Percentiles rank a stretch among this genome's conserved stretches.
These are phyloP conservation scores for Emberiza fucata DNA, from an alignment of 2,113 vertebrate species.

Conservation along the genomic window DNA sequence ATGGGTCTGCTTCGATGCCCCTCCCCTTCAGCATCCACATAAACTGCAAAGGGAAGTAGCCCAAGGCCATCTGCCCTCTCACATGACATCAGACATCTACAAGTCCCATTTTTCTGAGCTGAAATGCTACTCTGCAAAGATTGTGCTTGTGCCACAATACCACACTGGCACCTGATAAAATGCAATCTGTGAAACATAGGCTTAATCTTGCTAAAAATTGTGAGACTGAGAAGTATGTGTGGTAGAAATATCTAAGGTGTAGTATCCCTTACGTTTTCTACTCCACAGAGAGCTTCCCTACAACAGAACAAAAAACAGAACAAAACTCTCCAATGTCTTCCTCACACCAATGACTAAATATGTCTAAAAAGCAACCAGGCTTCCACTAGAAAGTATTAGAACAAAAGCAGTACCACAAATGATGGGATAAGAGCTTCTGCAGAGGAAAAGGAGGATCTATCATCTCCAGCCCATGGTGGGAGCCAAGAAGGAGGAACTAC, in stretches of 20 bases:
- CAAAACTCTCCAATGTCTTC: neutral
- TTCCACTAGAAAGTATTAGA: neutral
- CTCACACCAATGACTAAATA: neutral
- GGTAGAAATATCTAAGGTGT: neutral
- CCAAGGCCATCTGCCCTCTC: neutral
- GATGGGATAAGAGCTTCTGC: neutral
- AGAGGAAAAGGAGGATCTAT: neutral
- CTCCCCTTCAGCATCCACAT: neutral
- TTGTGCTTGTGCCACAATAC: neutral
- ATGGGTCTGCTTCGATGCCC: neutral
- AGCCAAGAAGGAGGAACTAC: neutral
- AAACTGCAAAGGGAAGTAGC: rapidly evolving
- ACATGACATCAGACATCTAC: neutral
- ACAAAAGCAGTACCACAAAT: neutral
- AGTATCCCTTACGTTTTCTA: neutral
- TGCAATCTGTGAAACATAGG: neutral
- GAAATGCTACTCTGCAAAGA: neutral
- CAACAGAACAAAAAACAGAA: neutral
- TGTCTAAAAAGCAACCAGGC: neutral
- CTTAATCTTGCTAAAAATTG: neutral
- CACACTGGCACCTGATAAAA: neutral
- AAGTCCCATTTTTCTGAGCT: neutral
- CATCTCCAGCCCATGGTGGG: neutral
- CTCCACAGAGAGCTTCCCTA: neutral
- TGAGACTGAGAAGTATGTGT: neutral